A percentile compares a stretch with the other conserved stretches of the same genome.
Conservation (phyloP, 2,888 invertebrate species). For the Gari tellinella region DNA sequence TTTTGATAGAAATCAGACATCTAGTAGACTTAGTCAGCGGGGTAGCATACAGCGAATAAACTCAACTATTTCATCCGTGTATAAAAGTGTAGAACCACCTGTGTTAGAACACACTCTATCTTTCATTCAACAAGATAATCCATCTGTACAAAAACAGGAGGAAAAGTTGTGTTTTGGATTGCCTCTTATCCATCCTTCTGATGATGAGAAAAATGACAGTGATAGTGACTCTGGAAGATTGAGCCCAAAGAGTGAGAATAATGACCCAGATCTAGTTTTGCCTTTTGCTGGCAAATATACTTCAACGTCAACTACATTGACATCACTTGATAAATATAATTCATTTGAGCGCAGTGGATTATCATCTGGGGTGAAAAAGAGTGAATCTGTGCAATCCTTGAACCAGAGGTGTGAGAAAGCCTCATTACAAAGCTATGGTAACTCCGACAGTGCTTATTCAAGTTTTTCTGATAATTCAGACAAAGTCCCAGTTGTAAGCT, state of each 20-base stretch:
- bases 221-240: conserved; percentile 56
- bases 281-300: conserved; percentile 20
- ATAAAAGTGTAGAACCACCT: conserved; percentile 49
- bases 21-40: conserved; percentile 58
- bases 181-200: conserved; percentile 65
- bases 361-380: conserved; percentile 46
- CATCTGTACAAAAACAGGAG: conserved; percentile 43
- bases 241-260: conserved; percentile 60
- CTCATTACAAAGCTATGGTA: conserved; percentile 66
- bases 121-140: conserved; percentile 64
- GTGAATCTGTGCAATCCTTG: conserved; percentile 35
- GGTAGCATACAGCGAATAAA: conserved; percentile 56
- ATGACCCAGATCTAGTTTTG: conserved; percentile 27
- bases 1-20: conserved; percentile 53
- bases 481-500: conserved; percentile 43
- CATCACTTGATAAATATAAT: conserved; percentile 3
- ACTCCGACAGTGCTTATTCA: conserved; percentile 78
- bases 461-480: conserved; percentile 73
- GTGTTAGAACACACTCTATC: conserved; percentile 55
- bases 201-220: conserved; percentile 61
- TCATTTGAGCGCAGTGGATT: conserved; percentile 42
- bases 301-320: neutral
- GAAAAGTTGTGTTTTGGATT: conserved; percentile 69
- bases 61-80: conserved; percentile 45
- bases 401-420: conserved; percentile 52